Base-by-base conservation (phyloP, 2,888 invertebrate genomes). In the Serripes groenlandicus region DNA sequence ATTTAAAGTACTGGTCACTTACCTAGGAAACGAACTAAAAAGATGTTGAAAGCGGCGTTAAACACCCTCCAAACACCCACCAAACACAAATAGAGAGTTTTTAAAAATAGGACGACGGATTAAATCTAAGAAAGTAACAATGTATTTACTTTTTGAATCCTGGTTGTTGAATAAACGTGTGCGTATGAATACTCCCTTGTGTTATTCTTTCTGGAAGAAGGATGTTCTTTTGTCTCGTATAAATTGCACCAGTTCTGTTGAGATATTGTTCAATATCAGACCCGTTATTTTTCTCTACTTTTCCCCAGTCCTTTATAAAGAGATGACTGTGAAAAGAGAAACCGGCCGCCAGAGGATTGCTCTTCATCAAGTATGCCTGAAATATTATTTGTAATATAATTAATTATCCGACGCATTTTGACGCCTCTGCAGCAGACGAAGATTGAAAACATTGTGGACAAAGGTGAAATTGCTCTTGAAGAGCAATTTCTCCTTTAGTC, bases 241-340 rank as follows among this genome's bases (percentile, higher is more conserved):
- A 60, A 18, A 73, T 28, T 3, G 62, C 60, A 3, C 34, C 5
- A 15, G 73, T 73, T 21, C 73, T 60, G 30, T 60, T 37, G 21
- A 42, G 42, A 30, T 73, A 73, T 35, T 73, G 73, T 23, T 60
- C 73, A 42, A 73, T 73, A 37, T 73, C 73, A 18, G 73, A 73
- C 5, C 73, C 73, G 23, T 62, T 73, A 23, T 60, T 62, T 21
- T 26, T 42, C 21, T 34, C 73, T 7, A 26, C 30, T 28, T 60
- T 73, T 1, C 62, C 73, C 73, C 58, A 73, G 49, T 73, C 60
- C 32, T 73, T 73, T 0, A 73, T 42, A 26, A 26, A 73, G 0
- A 73, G 60, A 21, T 73, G 58, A 15, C 60, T 73, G 15, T 73
- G 35, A 49, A 73, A 73, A 1, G 60, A 30, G 26, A 73, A 73